Percentiles rank a stretch among this genome's conserved stretches.
phyloP scores from a whole-genome alignment of 1,140 invertebrate species.

The Ceratina japonica region DNA sequence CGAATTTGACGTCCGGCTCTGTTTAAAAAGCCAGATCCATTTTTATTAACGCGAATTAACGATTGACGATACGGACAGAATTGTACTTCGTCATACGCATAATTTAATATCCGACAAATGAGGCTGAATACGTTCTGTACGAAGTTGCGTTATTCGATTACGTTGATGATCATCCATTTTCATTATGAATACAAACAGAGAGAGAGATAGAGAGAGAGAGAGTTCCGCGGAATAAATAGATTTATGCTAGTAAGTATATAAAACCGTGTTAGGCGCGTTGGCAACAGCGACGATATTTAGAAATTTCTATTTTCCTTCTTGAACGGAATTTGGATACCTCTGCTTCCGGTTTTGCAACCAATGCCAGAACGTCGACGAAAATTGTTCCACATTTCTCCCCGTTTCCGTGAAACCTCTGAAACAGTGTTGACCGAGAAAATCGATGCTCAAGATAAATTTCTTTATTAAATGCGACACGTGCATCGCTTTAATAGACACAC shows the following conservation, averaged over 20 bases:
- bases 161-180: constrained; percentile 7
- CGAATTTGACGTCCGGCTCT: not conserved
- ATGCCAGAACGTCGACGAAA: constrained; percentile 9
- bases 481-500: constrained; percentile 22
- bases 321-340: constrained; percentile 5
- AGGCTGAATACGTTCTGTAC: not conserved
- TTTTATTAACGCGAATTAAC: not conserved
- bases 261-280: constrained; percentile 9
- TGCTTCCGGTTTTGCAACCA: constrained; percentile 10
- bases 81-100: no score
- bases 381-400: not conserved
- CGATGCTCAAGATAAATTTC: not conserved
- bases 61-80: no score
- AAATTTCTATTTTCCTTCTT: constrained; percentile 36
- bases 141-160: no score
- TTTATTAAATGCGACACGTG: constrained; percentile 36
- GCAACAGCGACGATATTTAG: constrained; percentile 12
- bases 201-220: not conserved
- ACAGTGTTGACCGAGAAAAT: not conserved
- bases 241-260: not conserved
- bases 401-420: not conserved
- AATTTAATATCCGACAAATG: no score
- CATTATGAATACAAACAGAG: not conserved
- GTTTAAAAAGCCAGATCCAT: constrained; percentile 5
- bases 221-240: constrained; percentile 6